These are phyloP conservation scores for Nannospalax galili DNA, from an alignment of 2,113 vertebrate species.

Conservation along the genomic window DNA sequence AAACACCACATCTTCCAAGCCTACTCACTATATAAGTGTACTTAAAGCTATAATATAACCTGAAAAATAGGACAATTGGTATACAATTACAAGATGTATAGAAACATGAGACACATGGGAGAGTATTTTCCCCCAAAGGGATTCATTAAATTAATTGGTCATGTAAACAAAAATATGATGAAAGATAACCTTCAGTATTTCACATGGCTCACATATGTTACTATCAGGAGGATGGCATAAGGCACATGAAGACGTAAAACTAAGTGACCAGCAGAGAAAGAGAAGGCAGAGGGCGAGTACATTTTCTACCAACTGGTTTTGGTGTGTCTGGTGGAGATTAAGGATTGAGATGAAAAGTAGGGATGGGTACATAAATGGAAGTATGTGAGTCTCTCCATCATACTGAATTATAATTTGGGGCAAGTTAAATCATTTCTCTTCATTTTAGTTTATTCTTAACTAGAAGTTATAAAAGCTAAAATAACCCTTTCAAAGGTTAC, in stretches of 20 bases:
- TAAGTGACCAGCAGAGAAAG: not conserved
- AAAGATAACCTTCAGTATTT: not conserved
- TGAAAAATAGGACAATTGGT: not conserved
- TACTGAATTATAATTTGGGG: not conserved
- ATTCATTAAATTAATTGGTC: not conserved
- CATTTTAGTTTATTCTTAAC: slow-evolving; percentile 20
- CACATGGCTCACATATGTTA: not conserved
- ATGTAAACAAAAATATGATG: not conserved
- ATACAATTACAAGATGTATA: not conserved
- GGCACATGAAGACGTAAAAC: not conserved
- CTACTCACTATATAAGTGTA: not conserved
- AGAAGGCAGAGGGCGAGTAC: not conserved
- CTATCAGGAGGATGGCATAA: not conserved
- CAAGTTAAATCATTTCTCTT: slow-evolving; percentile 25
- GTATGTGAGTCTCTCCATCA: not conserved
- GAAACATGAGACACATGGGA: not conserved
- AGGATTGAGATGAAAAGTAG: not conserved
- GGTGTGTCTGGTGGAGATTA: not conserved
- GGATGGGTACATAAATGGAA: not conserved
- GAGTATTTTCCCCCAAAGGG: too few relatives aligned
- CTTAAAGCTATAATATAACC: not conserved
- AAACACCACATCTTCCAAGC: not conserved
- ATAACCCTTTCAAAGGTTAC: not conserved
- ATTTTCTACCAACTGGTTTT: not conserved
- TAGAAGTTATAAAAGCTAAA: slow-evolving; percentile 5